Evolutionary conservation across 2,113 vertebrate genomes (phyloP), one percentile per base, ranked within the genome.

Genomic region (Megalops atlanticus): DNA sequence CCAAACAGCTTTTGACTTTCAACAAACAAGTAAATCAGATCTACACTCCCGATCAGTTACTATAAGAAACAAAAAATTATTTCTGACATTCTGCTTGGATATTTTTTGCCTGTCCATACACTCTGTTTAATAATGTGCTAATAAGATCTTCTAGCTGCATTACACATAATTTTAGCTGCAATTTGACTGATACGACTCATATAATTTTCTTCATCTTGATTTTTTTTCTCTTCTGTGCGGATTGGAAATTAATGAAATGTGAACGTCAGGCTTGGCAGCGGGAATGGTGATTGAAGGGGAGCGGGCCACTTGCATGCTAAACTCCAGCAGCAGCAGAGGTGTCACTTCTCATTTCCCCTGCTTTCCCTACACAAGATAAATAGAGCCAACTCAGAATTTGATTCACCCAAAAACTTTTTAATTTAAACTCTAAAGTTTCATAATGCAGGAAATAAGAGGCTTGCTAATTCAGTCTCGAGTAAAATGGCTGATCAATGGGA

Each of bases 181-280:
- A 2, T 76, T 43, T 16, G 74, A 76, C 40, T 77, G 75, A 77
- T 76, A 36, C 49, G 74, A 76, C 74, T 39, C 39, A 74, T 45
- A 35, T 21, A 47, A 77, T 39, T 54, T 77, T 40, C 47, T 52
- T 45, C n/a, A n/a, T n/a, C 27, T 27, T 27, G 31, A 68, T n/a
- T 64, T 68, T 64, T 77, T 77, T 27, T 21, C 38, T 35, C 76
- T 2, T 40, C 39, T 36, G 11, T 64, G 36, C 2, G 47, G 75
- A 77, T 36, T 49, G 18, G 75, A 78, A 64, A 38, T 78, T n/a
- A 78, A 78, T 78, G 76, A 78, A 78, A 78, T 64, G 76, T 78
- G 76, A 78, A 78, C n/a, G 54, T n/a, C 49, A 77, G 18, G 47
- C 76, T 36, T 77, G 58, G 14, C 76, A 39, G 49, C 8, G 38